Base-by-base conservation (phyloP, 2,888 invertebrate genomes). In the Tenodera sinensis region DNA sequence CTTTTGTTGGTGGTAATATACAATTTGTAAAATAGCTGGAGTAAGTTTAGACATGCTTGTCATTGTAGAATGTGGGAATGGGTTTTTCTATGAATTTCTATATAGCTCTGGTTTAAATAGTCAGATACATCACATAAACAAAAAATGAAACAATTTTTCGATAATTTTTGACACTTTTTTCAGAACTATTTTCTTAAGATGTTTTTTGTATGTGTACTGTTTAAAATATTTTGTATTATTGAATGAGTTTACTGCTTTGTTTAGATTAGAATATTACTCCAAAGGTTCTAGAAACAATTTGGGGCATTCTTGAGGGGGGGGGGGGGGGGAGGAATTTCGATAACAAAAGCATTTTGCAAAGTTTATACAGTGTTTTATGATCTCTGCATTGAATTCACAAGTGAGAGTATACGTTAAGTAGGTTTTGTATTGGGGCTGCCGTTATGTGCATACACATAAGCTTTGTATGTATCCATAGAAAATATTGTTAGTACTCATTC, bases 121-220 rank as follows among this genome's bases (percentile, higher is more conserved):
- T 84, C 28, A 83, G 88, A 47, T 85, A 83, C 85, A 85, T 89
- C 88, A 83, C 88, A 89, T 85, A 91, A 92, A 92, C 91, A 91
- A 92, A 91, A 82, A 91, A 91, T 91, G 90, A 91, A 92, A 88
- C 27, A 86, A 86, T 85, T 89, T 89, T 88, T 89, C 85, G 83
- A 84, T 88, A 54, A 85, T 90, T 90, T 87, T 90, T 90, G 89
- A 90, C 89, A 90, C 83, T 90, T 90, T 90, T 90, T 90, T 88
- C 88, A 87, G 30, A 89, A 89, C 89, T 90, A 90, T 90, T 90
- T 90, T 90, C 89, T 90, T 90, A 90, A 89, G 87, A 89, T 88
- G 81, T 85, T 89, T 90, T 90, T 90, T 90, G 90, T 90, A 90
- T 89, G 87, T 89, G 88, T 89, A 90, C 87, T 89, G 88, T 90